Conservation (phyloP, 2,888 invertebrate genomes). For the Dorcus parallelipipedus region DNA sequence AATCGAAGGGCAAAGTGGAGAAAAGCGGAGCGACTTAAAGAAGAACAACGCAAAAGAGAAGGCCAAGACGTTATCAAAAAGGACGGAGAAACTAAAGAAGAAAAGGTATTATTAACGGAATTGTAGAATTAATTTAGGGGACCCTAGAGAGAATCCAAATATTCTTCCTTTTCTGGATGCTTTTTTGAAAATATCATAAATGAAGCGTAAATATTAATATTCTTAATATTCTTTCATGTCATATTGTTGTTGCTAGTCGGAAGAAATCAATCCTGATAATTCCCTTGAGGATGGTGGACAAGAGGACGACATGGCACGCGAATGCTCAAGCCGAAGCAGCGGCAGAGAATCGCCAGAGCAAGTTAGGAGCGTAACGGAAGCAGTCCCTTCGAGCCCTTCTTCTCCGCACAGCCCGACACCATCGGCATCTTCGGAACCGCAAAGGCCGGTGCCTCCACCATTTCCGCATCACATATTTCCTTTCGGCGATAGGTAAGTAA, state of each 20-base stretch:
- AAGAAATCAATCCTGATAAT: conserved; percentile 35
- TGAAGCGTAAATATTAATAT: too few species aligned
- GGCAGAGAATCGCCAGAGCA: conserved; percentile 35
- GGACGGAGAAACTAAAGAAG: conserved; percentile 56
- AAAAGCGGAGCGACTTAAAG: conserved; percentile 87
- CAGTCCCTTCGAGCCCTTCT: conserved; percentile 41
- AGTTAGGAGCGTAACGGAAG: conserved; percentile 31
- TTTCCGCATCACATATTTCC: conserved; percentile 68
- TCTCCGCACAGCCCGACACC: conserved; percentile 57
- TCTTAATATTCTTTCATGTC: not conserved
- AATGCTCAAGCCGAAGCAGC: conserved; percentile 45
- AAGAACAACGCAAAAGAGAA: conserved; percentile 82
- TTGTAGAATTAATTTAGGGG: not conserved
- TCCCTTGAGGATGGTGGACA: conserved; percentile 28
- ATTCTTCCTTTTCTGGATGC: not conserved
- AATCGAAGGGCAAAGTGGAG: conserved; percentile 91
- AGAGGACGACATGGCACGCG: conserved; percentile 40
- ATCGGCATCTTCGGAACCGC: conserved; percentile 59
- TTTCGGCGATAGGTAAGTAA: conserved; percentile 56
- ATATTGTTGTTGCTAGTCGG: conserved; percentile 25
- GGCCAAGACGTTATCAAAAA: conserved; percentile 66
- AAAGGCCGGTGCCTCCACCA: conserved; percentile 58
- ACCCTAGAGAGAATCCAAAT: not conserved
- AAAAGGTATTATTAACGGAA: conserved; percentile 50
- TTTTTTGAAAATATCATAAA: not conserved